Percentiles rank a stretch among this genome's conserved stretches.
These are phyloP conservation scores for Chaunax sp. DNA, from an alignment of 2,797 vertebrate species.

Conservation along the genomic window DNA sequence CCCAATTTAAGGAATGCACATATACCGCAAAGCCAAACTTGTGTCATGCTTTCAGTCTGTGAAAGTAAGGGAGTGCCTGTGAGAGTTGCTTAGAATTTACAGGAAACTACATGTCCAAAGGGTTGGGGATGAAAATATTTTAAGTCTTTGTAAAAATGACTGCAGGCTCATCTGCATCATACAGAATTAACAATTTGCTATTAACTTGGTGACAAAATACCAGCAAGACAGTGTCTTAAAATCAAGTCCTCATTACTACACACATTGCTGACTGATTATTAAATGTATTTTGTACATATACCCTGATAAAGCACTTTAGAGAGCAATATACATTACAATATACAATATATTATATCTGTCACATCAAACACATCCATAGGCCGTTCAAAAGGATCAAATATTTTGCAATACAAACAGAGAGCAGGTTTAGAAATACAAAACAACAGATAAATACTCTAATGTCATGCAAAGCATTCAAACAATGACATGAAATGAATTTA, in stretches of 20 bases:
- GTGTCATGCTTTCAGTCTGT: conserved; percentile 21
- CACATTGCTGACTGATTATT: too few species aligned
- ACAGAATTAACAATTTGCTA: too few species aligned
- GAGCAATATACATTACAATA: too few species aligned
- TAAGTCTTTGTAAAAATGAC: not conserved
- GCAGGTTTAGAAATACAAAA: conserved; percentile 12
- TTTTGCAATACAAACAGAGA: not conserved
- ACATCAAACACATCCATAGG: too few species aligned
- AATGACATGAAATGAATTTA: not conserved
- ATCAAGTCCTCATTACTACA: too few species aligned
- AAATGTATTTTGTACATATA: too few species aligned
- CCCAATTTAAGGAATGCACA: conserved; percentile 43
- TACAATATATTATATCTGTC: too few species aligned
- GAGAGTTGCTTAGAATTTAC: conserved; percentile 1
- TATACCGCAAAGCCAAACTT: conserved; percentile 22
- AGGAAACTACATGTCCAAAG: conserved; percentile 26
- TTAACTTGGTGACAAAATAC: not conserved
- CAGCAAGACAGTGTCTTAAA: too few species aligned
- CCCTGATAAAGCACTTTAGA: too few species aligned
- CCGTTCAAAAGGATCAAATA: not conserved
- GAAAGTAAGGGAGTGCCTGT: conserved; percentile 17
- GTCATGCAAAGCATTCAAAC: not conserved
- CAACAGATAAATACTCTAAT: not conserved
- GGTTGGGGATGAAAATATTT: conserved; percentile 12
- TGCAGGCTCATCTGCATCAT: not conserved